Base-by-base conservation (phyloP, 2,797 vertebrate species). In the Rousettus madagascariensis region DNA sequence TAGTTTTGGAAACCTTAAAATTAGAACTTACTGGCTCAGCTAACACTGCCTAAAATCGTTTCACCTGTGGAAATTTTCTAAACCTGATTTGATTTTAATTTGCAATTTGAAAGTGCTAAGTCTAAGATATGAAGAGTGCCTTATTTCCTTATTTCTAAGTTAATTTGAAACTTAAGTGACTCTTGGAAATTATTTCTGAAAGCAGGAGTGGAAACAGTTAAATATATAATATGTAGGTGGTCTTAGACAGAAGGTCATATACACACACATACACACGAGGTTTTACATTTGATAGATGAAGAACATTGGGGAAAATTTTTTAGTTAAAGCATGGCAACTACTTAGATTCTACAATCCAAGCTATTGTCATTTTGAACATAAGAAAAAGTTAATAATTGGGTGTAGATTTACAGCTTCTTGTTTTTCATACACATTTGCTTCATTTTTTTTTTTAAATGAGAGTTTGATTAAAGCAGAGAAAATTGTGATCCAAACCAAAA, bases 41-140 rank as follows among this genome's bases (percentile, higher is more conserved):
- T 85, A 75, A 85, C 72, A 69, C 66, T 65, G 43, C 33, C 41
- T 94, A 75, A 86, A 72, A 93, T 93, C 41, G 24, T 80, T 95
- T 97, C 91, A 96, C 96, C 94, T 96, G 86, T 94, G 71, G 74
- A 96, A 92, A 95, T 85, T 88, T 97, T 96, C 86, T 93, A 95
- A 46, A 0, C 41, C n/a, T 85, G 77, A 96, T 85, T 96, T 93
- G 33, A 90, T 84, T 95, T 91, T 95, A 89, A 97, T 96, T 96
- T 96, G 69, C 86, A 94, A 55, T 94, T 93, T 28, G 33, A 72
- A 97, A 93, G 75, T 83, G 68, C 74, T 94, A 92, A 83, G 30
- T 93, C 80, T 94, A 57, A 90, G 20, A 28, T 75, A 87, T 43
- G 33, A 95, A 88, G 33, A 51, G 55, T 71, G 24, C 1, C 51